Percentiles rank a stretch among this genome's conserved stretches.
phyloP scores from a whole-genome alignment of 2,797 vertebrate species.

The Oophaga sylvatica region DNA sequence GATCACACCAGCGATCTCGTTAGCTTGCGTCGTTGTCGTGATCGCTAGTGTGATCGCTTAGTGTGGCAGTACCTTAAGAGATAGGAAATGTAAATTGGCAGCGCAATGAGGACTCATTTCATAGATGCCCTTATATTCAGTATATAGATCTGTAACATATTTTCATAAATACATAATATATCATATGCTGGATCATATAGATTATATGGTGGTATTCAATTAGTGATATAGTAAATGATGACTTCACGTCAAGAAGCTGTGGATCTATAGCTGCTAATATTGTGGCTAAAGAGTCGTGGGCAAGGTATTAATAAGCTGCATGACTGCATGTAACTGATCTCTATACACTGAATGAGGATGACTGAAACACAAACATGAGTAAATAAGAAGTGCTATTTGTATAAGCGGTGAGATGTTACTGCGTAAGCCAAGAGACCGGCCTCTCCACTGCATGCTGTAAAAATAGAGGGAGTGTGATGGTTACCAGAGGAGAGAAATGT shows the following conservation, averaged over 20 bases:
- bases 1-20: too few species aligned
- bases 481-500: background rate
- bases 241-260: background rate
- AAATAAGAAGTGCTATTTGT: slow-evolving; percentile 55
- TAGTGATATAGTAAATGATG: background rate
- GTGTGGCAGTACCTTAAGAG: too few species aligned
- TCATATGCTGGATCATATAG: background rate
- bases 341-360: slow-evolving; percentile 21
- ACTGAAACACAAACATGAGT: slow-evolving; percentile 41
- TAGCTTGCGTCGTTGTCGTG: too few species aligned
- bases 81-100: background rate
- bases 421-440: slow-evolving; percentile 4
- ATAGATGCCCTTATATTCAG: background rate
- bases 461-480: background rate
- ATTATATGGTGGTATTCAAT: background rate
- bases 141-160: background rate
- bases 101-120: background rate
- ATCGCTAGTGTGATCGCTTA: too few species aligned
- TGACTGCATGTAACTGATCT: slow-evolving; percentile 23
- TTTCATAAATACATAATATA: background rate
- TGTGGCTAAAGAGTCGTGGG: background rate
- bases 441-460: background rate
- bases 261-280: background rate
- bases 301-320: slow-evolving; percentile 21
- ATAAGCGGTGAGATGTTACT: slow-evolving; percentile 30